Percentiles rank a stretch among this genome's conserved stretches.
Conservation (phyloP, 2,797 vertebrate species). For the Linurgus olivaceus region DNA sequence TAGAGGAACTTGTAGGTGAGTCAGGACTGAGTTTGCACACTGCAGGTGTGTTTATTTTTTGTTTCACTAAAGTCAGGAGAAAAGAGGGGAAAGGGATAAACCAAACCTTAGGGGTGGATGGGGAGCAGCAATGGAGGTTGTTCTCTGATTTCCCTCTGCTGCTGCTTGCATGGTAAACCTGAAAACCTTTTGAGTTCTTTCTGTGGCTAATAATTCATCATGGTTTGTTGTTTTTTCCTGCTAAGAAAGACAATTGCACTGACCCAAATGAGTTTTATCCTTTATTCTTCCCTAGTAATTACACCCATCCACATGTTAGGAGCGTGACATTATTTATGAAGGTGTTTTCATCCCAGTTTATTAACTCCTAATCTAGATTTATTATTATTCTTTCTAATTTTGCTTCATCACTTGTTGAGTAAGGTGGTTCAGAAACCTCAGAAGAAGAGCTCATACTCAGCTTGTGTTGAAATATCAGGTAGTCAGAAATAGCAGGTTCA, state of each 20-base stretch:
- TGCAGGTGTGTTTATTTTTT: neutral
- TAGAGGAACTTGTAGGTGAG: neutral
- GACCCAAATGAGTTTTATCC: neutral
- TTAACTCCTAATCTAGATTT: slow-evolving; percentile 3
- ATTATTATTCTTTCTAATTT: slow-evolving; percentile 13
- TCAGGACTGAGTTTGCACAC: neutral
- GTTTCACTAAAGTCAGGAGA: neutral
- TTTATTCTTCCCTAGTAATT: neutral
- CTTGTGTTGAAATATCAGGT: neutral
- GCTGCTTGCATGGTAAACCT: neutral
- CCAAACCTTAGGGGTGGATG: neutral
- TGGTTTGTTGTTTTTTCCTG: neutral
- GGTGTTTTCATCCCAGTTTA: neutral
- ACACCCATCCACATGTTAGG: neutral
- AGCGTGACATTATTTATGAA: neutral
- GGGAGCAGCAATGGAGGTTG: accelerated
- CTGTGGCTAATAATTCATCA: neutral
- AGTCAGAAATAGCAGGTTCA: neutral
- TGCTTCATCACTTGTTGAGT: neutral
- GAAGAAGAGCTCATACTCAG: neutral
- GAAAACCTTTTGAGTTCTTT: neutral
- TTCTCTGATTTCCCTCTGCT: neutral
- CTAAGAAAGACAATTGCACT: neutral
- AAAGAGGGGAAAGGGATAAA: neutral
- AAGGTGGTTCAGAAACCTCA: neutral